Evolutionary conservation across 2,888 invertebrate genomes (phyloP), one percentile per base, ranked within the genome.

Genomic region (Malthinus flaveolus): DNA sequence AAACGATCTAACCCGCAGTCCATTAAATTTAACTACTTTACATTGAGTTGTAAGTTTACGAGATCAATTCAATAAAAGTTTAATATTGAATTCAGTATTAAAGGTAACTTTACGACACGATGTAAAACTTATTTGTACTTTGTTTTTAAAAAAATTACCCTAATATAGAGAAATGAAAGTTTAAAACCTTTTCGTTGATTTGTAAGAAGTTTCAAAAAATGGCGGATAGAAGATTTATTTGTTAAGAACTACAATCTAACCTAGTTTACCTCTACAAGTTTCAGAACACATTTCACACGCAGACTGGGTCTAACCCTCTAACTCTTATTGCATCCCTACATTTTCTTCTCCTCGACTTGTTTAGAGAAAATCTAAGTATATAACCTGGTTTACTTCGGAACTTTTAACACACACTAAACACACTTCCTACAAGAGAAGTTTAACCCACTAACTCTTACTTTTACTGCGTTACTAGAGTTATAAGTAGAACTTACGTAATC

Each of bases 1-100:
- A 34, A 54, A 54, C 45, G 54, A 54, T 54, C 54, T 48, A 39
- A 46, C 47, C 54, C 37, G 54, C 54, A 54, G 54, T 47, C 47
- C 54, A 54, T 54, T 54, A 54, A 54, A 54, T 54, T 54, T 54
- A 54, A 54, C 54, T 54, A 48, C 54, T 54, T 48, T 47, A 54
- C 47, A 54, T 54, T 47, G 54, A 54, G 52, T 37, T 31, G 52
- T 35, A 52, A 45, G 46, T 52, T 52, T 52, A 52, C 46, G 52
- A 31, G 45, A 32, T 31, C 46, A 49, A 52, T 45, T 46, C 46
- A 46, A 52, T 52, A 45, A 52, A 52, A 52, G 36, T 52, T 52
- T 52, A 52, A 52, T 45, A 46, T 52, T 23, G 35, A 32, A 52
- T 44, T 52, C 35, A 32, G 45, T 13, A 52, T 37, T 45, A 15